phyloP scores from a whole-genome alignment of 1,140 invertebrate genomes.

The Ooceraea biroi region DNA sequence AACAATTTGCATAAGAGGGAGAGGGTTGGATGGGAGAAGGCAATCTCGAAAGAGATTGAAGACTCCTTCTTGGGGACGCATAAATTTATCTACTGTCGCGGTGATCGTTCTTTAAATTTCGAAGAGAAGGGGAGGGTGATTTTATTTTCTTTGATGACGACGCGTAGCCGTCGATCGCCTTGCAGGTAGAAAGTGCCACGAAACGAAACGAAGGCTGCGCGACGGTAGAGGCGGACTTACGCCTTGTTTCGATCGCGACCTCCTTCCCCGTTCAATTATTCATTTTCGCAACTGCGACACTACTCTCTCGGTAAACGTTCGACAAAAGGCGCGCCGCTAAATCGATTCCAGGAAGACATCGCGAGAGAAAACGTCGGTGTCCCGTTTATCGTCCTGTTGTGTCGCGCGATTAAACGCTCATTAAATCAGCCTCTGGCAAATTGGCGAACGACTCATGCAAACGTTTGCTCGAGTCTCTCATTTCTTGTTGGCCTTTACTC shows the following conservation, averaged over 20 bases:
- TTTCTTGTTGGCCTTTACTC: too few relatives aligned
- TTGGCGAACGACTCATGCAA: neutral
- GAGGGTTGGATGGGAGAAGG: slow-evolving; percentile 1
- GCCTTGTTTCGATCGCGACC: slow-evolving; percentile 60
- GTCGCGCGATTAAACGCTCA: neutral
- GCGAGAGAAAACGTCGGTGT: neutral
- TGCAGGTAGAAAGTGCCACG: slow-evolving; percentile 75
- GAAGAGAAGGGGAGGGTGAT: neutral
- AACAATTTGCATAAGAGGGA: slow-evolving; percentile 14
- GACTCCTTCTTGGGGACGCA: neutral
- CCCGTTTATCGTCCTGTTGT: neutral
- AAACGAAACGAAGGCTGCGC: slow-evolving; percentile 68
- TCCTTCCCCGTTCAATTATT: slow-evolving; percentile 53
- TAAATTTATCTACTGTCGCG: neutral
- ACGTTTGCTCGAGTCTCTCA: slow-evolving; percentile 4
- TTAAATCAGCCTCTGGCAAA: neutral
- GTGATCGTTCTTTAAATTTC: neutral
- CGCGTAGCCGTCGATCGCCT: slow-evolving; percentile 68
- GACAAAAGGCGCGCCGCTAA: slow-evolving; percentile 23
- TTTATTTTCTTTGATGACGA: neutral
- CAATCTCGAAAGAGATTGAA: slow-evolving; percentile 27
- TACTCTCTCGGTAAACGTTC: slow-evolving; percentile 36
- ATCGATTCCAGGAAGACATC: slow-evolving; percentile 14
- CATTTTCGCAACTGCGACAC: slow-evolving; percentile 54
- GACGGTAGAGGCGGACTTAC: slow-evolving; percentile 54